Evolutionary conservation across 2,888 invertebrate genomes (phyloP), one percentile per base, ranked within the genome.

Genomic region (Bhutanitis thaidina): DNA sequence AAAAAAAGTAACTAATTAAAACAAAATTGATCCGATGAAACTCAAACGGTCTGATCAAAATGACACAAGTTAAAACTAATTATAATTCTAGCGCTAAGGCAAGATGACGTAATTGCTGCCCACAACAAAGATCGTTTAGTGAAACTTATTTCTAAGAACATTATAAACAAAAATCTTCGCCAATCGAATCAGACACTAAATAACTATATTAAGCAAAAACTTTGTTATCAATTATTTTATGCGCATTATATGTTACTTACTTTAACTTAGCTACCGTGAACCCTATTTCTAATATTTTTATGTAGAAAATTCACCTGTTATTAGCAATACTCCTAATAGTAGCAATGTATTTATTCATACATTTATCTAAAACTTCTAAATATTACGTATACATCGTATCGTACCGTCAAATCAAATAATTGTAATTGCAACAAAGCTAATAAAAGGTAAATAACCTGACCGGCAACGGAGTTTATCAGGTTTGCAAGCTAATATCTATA

Each of bases 401-500:
- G 34, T 34, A 12, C 13, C 7, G 14, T n/a, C 40, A n/a, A n/a
- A n/a, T n/a, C n/a, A n/a, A n/a, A n/a, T n/a, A n/a, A n/a, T n/a
- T 44, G 27, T 39, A 34, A 39, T 44, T 50, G 39, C 39, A 44
- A 10, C 34, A 38, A 50, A n/a, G 39, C 32, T 10, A 44, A 44
- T 44, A 50, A 50, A 49, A 44, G n/a, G 38, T 27, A 44, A 43
- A 38, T 50, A 44, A 39, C 34, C 27, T 27, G 34, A 29, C 12
- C 35, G 16, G 25, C 44, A 34, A 32, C 34, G n/a, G 35, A 39
- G 38, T 50, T 44, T 50, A 50, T 49, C 43, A 32, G 44, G 44
- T 50, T 50, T 43, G 16, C 34, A 10, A 40, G 32, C 25, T 44
- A 34, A 50, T 35, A 50, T 45, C 50, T 39, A 44, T 39, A 50